Base-by-base conservation (phyloP, 2,113 vertebrate genomes). In the Siniperca chuatsi region DNA sequence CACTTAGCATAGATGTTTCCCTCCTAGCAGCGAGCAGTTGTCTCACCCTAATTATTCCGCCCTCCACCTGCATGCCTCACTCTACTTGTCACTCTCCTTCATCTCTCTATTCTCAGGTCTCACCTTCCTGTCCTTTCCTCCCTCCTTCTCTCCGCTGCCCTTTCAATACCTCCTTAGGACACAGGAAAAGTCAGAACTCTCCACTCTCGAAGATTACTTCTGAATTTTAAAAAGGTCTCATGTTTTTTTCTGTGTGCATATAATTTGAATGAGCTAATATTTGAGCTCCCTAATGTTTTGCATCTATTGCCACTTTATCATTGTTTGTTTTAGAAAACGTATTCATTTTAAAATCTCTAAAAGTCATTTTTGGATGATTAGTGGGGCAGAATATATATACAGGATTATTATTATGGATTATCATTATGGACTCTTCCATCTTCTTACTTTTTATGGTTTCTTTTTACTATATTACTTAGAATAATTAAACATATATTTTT, bases 151-250 rank as follows among this genome's bases (percentile, higher is more conserved):
- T 65, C 67, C 13, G 57, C 46, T 94, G 92, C 93, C 91, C 94
- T 95, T 96, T 95, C 83, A 80, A 68, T 80, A 64, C 70, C 83
- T 92, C 92, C 90, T 91, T 57, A 92, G 92, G 93, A 94, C 84
- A 84, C 88, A 6, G 80, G 83, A 85, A 82, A 87, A 91, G 90
- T 87, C 87, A 87, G 48, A 74, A 87, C 78, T 87, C 87, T 90
- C 84, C 71, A 72, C 46, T 86, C 86, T 83, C 35, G 7, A 29
- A 89, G 91, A 94, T 93, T 93, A 87, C 85, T 85, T 87, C 50
- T 67, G 87, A 90, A 96, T 96, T 93, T 94, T 95, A 92, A 96
- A 96, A 95, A 95, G 94, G 94, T 95, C 94, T 94, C 23, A 20
- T 77, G 82, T 91, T 88, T 89, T 57, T 8, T 70, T 55, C 50